Conservation (phyloP, 2,113 vertebrate genomes). For the Corydoras maculifer region DNA sequence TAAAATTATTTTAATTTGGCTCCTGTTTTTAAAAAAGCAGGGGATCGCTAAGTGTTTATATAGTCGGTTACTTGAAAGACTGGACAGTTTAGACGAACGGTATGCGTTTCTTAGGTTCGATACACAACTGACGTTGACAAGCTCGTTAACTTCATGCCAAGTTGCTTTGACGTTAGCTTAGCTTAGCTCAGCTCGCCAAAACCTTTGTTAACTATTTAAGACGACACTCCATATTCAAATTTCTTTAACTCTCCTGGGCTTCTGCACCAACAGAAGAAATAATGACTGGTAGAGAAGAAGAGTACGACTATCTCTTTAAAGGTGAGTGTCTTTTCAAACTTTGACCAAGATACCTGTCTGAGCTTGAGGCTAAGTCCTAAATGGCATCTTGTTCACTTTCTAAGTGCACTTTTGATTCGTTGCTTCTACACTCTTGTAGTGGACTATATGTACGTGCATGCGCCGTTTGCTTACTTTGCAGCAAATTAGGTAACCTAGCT, state of each 20-base stretch:
- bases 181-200: constrained; percentile 3
- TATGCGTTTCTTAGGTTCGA: constrained; percentile 5
- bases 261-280: constrained; percentile 8
- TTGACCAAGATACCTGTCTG: background rate
- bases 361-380: background rate
- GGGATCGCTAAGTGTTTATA: background rate
- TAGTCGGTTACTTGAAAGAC: background rate
- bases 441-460: background rate
- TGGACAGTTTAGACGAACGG: background rate
- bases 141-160: constrained; percentile 17
- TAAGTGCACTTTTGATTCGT: background rate
- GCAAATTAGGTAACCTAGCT: too few species aligned
- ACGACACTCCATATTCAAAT: background rate
- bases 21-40: background rate
- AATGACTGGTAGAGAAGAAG: constrained; percentile 77
- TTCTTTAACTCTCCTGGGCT: background rate
- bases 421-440: background rate
- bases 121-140: constrained; percentile 2
- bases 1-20: background rate
- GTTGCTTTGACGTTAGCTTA: constrained; percentile 26
- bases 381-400: background rate
- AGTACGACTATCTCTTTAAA: constrained; percentile 84
- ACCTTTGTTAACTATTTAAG: background rate
- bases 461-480: background rate
- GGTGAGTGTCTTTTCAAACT: constrained; percentile 55